phyloP scores from a whole-genome alignment of 2,797 vertebrate genomes.

The Champsocephalus gunnari region DNA sequence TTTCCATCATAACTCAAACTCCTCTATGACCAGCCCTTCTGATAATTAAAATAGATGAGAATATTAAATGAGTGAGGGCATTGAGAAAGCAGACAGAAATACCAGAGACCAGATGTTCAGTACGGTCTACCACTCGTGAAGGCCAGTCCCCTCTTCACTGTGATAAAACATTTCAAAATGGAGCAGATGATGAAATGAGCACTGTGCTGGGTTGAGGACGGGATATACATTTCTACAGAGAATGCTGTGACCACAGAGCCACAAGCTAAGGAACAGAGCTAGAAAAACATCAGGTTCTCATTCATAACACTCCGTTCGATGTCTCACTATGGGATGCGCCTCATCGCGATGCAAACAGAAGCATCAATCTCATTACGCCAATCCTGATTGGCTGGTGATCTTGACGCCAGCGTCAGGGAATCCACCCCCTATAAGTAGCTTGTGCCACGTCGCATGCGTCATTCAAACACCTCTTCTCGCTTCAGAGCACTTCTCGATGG shows the following conservation, averaged over 20 bases:
- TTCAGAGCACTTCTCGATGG: too few species aligned
- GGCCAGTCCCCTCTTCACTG: constrained; percentile 17
- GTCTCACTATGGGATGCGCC: too few species aligned
- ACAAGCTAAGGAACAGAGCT: constrained; percentile 4
- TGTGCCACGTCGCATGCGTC: too few species aligned
- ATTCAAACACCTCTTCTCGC: too few species aligned
- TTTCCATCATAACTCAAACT: constrained; percentile 61
- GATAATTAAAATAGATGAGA: constrained; percentile 78
- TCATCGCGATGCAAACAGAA: too few species aligned
- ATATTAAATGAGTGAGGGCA: constrained; percentile 62
- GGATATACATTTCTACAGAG: constrained; percentile 3
- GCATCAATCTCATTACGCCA: too few species aligned
- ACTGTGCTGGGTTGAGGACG: constrained; percentile 23
- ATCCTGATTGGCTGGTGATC: too few species aligned
- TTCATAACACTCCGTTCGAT: too few species aligned
- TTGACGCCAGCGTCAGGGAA: too few species aligned
- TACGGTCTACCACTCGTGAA: constrained; percentile 20
- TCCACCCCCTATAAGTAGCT: too few species aligned
- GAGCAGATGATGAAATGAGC: constrained; percentile 53
- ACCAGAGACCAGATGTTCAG: constrained; percentile 69
- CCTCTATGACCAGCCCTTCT: constrained; percentile 45
- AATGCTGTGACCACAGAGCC: not conserved
- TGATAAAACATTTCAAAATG: constrained; percentile 44
- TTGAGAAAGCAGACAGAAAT: constrained; percentile 58
- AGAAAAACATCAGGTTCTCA: not conserved